phyloP scores from a whole-genome alignment of 1,140 invertebrate genomes.

The Aphelenchoides besseyi region DNA sequence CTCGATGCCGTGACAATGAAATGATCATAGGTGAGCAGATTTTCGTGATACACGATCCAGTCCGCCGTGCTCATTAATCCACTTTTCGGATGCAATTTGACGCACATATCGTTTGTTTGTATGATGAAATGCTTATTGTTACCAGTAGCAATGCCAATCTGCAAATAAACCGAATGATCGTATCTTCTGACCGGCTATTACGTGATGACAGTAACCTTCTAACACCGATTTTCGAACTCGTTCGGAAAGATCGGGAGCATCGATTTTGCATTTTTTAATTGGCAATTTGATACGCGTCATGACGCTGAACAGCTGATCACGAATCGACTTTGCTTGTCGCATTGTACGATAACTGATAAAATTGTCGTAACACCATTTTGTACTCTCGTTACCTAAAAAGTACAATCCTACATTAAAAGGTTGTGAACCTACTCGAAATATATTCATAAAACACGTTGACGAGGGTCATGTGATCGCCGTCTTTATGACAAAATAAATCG shows the following conservation, averaged over 20 bases:
- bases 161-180: not conserved
- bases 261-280: too few species aligned
- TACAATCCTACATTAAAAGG: not conserved
- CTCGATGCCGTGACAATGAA: conserved; percentile 97
- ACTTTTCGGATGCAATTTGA: conserved; percentile 65
- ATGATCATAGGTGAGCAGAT: conserved; percentile 96
- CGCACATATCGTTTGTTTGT: not conserved
- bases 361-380: not conserved
- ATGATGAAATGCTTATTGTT: not conserved
- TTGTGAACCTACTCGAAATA: not conserved
- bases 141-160: not conserved
- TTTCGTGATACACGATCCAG: conserved; percentile 99
- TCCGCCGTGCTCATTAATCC: conserved; percentile 97
- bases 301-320: not conserved
- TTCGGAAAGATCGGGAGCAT: not conserved
- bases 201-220: not conserved
- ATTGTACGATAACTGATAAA: not conserved
- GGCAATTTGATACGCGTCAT: not conserved
- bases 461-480: not conserved
- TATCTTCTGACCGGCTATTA: not conserved
- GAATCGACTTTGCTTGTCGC: not conserved
- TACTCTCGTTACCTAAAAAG: not conserved
- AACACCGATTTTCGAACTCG: not conserved
- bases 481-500: not conserved
- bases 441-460: not conserved